Evolutionary conservation across 2,888 invertebrate genomes (phyloP).

Genomic region (Osedax fenrisi): DNA sequence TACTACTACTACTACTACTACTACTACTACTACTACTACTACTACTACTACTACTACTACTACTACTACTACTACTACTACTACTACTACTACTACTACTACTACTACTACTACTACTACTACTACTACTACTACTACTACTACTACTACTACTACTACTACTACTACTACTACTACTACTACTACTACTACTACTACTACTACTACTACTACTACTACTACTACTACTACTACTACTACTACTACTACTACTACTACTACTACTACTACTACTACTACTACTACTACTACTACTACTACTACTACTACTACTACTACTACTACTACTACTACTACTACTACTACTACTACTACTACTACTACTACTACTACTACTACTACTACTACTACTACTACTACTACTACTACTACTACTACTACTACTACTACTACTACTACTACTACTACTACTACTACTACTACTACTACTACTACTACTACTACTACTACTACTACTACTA

Average conservation of each 20-base stretch:
- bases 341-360: not conserved
- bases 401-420: not conserved
- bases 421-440: not conserved
- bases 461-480: not conserved
- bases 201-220: slow-evolving; percentile 22
- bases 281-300: not conserved
- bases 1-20: slow-evolving; percentile 2
- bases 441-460: not conserved
- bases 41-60: not conserved
- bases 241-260: slow-evolving; percentile 23
- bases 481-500: not conserved
- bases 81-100: slow-evolving; percentile 2
- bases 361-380: too few species aligned
- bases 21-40: not conserved
- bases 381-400: not conserved
- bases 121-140: not conserved
- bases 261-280: slow-evolving; percentile 23
- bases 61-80: not conserved
- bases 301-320: not conserved
- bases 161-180: slow-evolving; percentile 4
- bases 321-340: not conserved
- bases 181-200: slow-evolving; percentile 13
- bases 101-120: not conserved
- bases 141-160: not conserved
- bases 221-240: slow-evolving; percentile 25